Percentiles rank a stretch among this genome's conserved stretches.
Evolutionary conservation across 2,888 invertebrate genomes (phyloP).

Genomic region (Microdon myrmicae): DNA sequence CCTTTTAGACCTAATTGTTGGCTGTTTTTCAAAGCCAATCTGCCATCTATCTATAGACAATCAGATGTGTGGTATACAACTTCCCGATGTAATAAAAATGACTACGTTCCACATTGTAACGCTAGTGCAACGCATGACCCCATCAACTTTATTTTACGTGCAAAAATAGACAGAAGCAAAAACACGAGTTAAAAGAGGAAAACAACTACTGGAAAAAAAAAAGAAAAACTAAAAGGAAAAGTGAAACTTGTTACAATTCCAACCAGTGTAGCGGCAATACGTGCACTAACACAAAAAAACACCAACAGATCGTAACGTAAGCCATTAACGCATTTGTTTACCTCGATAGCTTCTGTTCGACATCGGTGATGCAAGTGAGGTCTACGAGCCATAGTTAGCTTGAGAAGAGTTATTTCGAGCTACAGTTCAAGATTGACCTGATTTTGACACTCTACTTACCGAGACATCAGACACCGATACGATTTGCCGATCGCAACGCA

Average conservation of each 20-base stretch:
- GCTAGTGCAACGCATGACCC: conserved; percentile 30
- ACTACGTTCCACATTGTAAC: not conserved
- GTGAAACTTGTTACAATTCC: conserved; percentile 48
- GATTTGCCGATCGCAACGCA: conserved; percentile 18
- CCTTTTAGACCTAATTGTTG: no score
- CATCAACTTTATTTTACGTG: conserved; percentile 30
- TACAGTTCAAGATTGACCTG: conserved; percentile 49
- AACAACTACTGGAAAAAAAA: conserved; percentile 2
- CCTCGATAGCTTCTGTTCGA: conserved; percentile 21
- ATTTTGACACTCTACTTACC: conserved; percentile 43
- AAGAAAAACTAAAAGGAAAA: conserved; percentile 24
- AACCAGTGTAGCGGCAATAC: conserved; percentile 6
- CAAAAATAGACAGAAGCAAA: conserved; percentile 21
- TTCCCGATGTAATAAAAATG: no score
- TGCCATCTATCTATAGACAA: no score
- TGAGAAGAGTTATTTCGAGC: conserved; percentile 38
- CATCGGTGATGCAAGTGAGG: conserved; percentile 37
- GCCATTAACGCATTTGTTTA: conserved; percentile 9
- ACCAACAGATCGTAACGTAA: conserved; percentile 31
- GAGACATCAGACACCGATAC: conserved; percentile 31
- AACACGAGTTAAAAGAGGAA: conserved; percentile 5
- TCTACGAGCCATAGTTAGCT: conserved; percentile 37
- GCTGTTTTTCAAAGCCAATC: no score
- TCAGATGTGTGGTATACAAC: no score
- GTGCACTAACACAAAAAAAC: conserved; percentile 7